Evolutionary conservation across 2,888 invertebrate genomes (phyloP).

Genomic region (Spatulosminthurus flaviceps): DNA sequence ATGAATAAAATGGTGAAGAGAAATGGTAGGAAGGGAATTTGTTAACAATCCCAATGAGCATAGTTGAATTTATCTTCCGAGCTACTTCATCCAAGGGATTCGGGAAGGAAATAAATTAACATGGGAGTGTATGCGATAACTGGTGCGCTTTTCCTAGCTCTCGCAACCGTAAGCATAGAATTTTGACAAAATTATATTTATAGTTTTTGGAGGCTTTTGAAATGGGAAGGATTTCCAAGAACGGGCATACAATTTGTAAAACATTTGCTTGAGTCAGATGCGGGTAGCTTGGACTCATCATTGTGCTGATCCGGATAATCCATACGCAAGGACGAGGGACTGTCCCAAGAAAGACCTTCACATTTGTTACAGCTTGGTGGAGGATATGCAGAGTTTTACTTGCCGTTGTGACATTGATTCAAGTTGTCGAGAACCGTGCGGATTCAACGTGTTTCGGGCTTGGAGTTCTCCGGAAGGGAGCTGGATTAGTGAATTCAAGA

Average conservation of each 20-base stretch:
- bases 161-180: no score
- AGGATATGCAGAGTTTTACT: conserved; percentile 28
- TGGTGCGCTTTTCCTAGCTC: no score
- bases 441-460: conserved; percentile 38
- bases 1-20: no score
- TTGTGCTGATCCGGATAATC: conserved; percentile 21
- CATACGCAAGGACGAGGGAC: neutral
- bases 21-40: no score
- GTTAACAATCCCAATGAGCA: no score
- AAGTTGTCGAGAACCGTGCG: conserved; percentile 26
- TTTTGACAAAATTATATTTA: no score
- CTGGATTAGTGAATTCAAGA: neutral
- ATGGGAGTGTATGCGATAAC: no score
- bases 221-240: neutral
- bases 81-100: no score
- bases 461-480: conserved; percentile 36
- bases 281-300: conserved; percentile 9
- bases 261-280: neutral
- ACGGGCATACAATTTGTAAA: no score
- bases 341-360: conserved; percentile 10
- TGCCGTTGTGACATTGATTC: conserved; percentile 6
- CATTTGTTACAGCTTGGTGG: conserved; percentile 26
- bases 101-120: no score
- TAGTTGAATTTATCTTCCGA: no score
- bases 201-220: no score